Evolutionary conservation across 2,888 invertebrate species (phyloP).

Genomic region (Pseudanteris insignis): DNA sequence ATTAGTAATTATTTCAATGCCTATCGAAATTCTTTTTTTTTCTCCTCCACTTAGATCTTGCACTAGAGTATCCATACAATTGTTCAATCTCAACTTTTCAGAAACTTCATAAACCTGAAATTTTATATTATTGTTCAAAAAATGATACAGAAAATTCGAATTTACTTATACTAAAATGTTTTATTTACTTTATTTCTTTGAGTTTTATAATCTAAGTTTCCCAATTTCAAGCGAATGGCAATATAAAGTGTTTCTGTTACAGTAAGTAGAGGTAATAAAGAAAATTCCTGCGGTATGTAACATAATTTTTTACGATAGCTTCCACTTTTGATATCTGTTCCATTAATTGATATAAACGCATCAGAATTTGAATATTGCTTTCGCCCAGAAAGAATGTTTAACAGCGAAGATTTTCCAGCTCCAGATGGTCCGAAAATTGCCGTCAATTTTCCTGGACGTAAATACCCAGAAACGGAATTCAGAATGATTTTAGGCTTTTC

Average conservation of each 20-base stretch:
- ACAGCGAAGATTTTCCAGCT: constrained; percentile 80
- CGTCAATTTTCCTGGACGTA: constrained; percentile 72
- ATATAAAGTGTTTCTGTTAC: too few relatives aligned
- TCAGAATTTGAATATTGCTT: constrained; percentile 50
- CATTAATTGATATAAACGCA: constrained; percentile 79
- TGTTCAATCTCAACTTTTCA: constrained; percentile 67
- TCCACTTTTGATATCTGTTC: constrained; percentile 72
- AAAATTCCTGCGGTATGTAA: constrained; percentile 71
- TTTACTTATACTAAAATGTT: background rate
- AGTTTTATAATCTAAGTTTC: too few relatives aligned
- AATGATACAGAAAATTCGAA: background rate
- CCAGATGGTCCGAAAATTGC: constrained; percentile 78
- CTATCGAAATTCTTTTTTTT: constrained; percentile 71
- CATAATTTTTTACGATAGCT: constrained; percentile 80
- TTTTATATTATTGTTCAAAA: background rate
- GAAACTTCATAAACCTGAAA: constrained; percentile 67
- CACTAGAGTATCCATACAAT: constrained; percentile 68
- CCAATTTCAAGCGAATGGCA: too few relatives aligned
- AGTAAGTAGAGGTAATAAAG: too few relatives aligned
- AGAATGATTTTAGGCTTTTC: constrained; percentile 67
- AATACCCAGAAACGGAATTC: constrained; percentile 70
- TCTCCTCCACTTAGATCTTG: constrained; percentile 72
- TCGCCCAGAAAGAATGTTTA: constrained; percentile 79
- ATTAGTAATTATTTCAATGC: constrained; percentile 71
- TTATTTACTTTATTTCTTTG: too few relatives aligned